phyloP scores from a whole-genome alignment of 2,113 vertebrate species.

The Panthera tigris region DNA sequence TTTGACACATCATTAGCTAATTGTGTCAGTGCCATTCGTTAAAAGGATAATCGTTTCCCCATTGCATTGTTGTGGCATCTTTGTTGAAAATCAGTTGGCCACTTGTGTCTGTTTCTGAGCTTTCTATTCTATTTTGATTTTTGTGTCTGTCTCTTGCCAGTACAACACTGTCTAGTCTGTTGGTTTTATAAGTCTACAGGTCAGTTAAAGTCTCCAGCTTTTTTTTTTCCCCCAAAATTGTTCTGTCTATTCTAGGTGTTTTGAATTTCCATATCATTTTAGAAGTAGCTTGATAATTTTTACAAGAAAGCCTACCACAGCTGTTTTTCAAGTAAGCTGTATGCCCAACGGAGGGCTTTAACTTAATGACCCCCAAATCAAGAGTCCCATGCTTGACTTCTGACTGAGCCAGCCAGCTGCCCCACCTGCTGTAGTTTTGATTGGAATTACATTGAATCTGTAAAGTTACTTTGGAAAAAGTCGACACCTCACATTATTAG shows the following conservation, averaged over 20 bases:
- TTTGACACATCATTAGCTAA: neutral
- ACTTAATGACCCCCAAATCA: neutral
- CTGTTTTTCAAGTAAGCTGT: neutral
- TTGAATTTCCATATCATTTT: constrained; percentile 32
- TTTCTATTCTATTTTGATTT: neutral
- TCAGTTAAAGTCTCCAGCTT: neutral
- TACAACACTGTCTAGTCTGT: neutral
- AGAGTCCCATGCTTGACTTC: neutral
- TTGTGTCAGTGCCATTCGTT: neutral
- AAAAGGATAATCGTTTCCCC: neutral
- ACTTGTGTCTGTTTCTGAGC: neutral
- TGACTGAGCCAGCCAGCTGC: neutral
- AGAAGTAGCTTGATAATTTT: constrained; percentile 34
- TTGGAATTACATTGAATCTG: neutral
- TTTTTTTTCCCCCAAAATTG: neutral
- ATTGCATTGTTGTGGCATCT: neutral
- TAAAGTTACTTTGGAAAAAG: neutral
- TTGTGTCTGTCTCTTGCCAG: neutral
- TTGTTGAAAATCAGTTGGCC: neutral
- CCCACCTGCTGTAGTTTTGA: neutral
- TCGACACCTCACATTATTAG: neutral
- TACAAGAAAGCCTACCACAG: neutral
- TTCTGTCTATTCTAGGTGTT: neutral
- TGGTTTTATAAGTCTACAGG: neutral
- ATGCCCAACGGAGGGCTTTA: neutral